Conservation (phyloP, 2,113 vertebrate genomes). For the Aleadryas rufinucha region DNA sequence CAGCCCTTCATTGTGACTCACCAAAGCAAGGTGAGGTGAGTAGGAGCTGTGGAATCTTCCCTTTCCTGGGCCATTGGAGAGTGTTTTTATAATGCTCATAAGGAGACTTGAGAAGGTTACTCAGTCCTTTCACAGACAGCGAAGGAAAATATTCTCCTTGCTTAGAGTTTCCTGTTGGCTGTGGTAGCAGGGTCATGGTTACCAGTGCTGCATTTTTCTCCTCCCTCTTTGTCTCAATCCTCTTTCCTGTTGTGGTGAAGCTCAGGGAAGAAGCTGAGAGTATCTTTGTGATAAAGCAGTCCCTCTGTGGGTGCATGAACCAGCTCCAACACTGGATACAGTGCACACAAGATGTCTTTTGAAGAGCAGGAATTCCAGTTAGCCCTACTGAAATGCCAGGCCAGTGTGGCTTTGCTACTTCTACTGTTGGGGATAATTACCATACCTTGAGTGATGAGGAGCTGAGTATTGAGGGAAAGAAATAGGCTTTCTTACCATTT, state of each 20-base stretch:
- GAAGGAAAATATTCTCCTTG: neutral
- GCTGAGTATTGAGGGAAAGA: neutral
- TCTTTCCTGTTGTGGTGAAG: neutral
- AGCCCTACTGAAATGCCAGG: neutral
- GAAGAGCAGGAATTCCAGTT: neutral
- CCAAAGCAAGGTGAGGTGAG: neutral
- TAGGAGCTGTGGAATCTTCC: neutral
- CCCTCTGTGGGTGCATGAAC: neutral
- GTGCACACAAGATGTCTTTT: neutral
- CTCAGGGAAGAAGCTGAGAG: neutral
- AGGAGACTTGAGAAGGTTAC: fast-evolving
- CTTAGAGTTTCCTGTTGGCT: neutral
- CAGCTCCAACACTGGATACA: neutral
- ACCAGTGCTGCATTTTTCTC: neutral
- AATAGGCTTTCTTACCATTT: neutral
- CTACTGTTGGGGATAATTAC: neutral
- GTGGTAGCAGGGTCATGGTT: neutral
- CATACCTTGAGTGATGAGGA: neutral
- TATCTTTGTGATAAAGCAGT: neutral
- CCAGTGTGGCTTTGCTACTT: neutral
- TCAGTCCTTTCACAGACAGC: neutral
- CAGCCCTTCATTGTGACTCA: neutral
- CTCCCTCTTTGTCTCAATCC: neutral
- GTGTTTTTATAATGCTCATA: neutral
- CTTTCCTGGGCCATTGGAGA: neutral